These are phyloP conservation scores for Eira barbara DNA, from an alignment of 2,113 vertebrate species.

Conservation along the genomic window DNA sequence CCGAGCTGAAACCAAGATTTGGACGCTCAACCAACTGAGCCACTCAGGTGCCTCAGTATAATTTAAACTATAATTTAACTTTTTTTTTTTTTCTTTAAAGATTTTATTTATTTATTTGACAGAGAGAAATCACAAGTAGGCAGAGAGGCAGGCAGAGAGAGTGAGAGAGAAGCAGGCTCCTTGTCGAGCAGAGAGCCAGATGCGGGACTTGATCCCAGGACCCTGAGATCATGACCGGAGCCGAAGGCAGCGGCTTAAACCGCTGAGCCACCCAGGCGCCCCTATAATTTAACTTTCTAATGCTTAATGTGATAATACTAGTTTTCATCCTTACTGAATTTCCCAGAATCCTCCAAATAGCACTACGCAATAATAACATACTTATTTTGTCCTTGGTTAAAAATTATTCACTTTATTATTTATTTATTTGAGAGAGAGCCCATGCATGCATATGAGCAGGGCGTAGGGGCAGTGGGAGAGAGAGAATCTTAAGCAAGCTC, in stretches of 20 bases:
- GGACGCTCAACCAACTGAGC: not conserved
- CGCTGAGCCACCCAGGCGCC: not conserved
- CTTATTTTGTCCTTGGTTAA: not conserved
- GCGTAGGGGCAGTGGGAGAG: too few relatives aligned
- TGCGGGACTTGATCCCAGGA: too few relatives aligned
- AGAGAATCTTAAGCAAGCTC: not conserved
- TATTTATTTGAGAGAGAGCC: not conserved
- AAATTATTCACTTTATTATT: not conserved
- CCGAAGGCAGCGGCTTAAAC: too few relatives aligned
- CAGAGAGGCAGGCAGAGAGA: too few relatives aligned
- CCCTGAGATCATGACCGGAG: not conserved
- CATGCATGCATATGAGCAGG: not conserved
- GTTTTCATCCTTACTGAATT: not conserved
- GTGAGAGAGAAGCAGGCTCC: too few relatives aligned
- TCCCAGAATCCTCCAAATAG: not conserved
- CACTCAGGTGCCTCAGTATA: not conserved
- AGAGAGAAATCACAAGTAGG: too few relatives aligned
- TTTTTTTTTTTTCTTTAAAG: too few relatives aligned
- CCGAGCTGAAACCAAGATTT: not conserved
- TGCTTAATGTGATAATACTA: not conserved
- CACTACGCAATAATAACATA: not conserved
- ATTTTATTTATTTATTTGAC: too few relatives aligned
- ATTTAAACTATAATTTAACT: not conserved
- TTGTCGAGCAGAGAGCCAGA: too few relatives aligned
- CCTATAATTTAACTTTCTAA: not conserved